Percentiles rank a stretch among this genome's conserved stretches.
These are phyloP conservation scores for Rutpela maculata DNA, from an alignment of 2,888 invertebrate genomes.

Conservation along the genomic window DNA sequence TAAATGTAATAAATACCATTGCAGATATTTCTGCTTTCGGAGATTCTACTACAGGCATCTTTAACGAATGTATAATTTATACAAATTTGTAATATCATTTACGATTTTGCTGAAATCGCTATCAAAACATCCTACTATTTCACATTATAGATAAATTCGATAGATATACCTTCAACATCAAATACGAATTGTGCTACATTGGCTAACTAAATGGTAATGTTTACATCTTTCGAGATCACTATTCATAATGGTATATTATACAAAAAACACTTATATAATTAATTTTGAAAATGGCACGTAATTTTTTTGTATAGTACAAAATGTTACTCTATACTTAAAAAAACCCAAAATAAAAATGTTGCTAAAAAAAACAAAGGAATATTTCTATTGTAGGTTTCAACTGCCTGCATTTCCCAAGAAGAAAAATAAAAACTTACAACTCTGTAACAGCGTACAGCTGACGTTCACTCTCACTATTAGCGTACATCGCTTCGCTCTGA, in stretches of 20 bases:
- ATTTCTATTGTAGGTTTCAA: conserved; percentile 52
- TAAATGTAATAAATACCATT: no score
- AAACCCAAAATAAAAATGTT: conserved; percentile 29
- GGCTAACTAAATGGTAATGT: conserved; percentile 39
- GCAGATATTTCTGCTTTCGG: background rate
- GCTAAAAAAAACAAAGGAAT: conserved; percentile 46
- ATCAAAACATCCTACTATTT: conserved; percentile 20
- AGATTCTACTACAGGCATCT: background rate
- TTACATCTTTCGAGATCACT: conserved; percentile 36
- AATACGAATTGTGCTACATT: conserved; percentile 18
- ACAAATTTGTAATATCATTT: conserved; percentile 3
- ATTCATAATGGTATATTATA: conserved; percentile 26
- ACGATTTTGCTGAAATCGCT: background rate
- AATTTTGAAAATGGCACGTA: conserved; percentile 25
- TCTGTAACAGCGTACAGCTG: conserved; percentile 85
- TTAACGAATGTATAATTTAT: background rate
- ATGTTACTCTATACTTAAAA: background rate
- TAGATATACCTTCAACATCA: conserved; percentile 1
- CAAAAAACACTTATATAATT: conserved; percentile 28
- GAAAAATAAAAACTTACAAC: conserved; percentile 74
- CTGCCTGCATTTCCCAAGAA: conserved; percentile 73
- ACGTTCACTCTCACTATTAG: conserved; percentile 74
- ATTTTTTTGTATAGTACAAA: conserved; percentile 18
- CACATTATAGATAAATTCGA: background rate
- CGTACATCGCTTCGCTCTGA: conserved; percentile 71